These are phyloP conservation scores for Delichon dasypus DNA, from an alignment of 2,797 vertebrate genomes.

Conservation along the genomic window DNA sequence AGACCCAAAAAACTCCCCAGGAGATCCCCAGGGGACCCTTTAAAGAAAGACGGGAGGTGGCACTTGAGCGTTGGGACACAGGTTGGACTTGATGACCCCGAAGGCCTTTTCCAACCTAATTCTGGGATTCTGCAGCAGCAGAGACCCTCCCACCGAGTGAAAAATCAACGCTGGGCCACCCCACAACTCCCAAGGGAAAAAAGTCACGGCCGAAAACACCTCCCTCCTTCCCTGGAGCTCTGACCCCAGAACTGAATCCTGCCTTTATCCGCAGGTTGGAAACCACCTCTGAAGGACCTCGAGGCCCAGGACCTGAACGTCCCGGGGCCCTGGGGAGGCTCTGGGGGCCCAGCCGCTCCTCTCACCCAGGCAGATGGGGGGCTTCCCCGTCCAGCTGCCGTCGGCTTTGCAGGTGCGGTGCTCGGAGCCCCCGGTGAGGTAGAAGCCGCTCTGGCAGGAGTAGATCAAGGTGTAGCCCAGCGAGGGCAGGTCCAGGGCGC, in stretches of 20 bases:
- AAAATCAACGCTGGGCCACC: not conserved
- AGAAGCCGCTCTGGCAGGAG: slow-evolving; percentile 93
- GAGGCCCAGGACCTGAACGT: not conserved
- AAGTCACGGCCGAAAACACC: not conserved
- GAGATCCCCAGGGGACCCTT: not conserved
- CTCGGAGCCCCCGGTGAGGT: slow-evolving; percentile 93
- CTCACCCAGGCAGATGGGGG: slow-evolving; percentile 89
- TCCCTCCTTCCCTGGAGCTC: not conserved
- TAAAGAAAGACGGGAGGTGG: not conserved
- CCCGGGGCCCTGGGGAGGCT: not conserved
- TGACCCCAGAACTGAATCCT: accelerated
- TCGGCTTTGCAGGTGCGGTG: slow-evolving; percentile 96
- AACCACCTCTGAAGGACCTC: not conserved
- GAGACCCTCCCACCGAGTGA: not conserved
- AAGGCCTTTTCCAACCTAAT: not conserved
- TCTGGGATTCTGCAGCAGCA: not conserved
- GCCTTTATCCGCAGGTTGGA: not conserved
- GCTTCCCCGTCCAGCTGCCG: slow-evolving; percentile 97
- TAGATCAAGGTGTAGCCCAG: slow-evolving; percentile 98
- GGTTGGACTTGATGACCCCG: not conserved
- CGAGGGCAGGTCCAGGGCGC: slow-evolving; percentile 93
- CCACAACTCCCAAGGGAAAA: accelerated
- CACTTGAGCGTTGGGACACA: not conserved
- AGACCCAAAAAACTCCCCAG: not conserved
- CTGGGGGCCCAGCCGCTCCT: not conserved